phyloP scores from a whole-genome alignment of 2,113 vertebrate genomes.

The Zingel zingel region DNA sequence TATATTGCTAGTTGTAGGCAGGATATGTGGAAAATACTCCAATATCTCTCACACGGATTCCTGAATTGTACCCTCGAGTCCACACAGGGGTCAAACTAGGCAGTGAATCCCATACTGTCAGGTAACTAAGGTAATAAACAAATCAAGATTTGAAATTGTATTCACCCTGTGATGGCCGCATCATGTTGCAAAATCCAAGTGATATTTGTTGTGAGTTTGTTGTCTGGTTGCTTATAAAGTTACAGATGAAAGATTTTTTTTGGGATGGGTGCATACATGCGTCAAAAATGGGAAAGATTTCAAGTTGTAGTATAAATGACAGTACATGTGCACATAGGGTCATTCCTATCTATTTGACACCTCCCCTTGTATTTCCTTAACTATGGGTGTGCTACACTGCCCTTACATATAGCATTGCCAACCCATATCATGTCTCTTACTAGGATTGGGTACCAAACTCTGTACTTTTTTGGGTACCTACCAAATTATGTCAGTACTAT shows the following conservation, averaged over 20 bases:
- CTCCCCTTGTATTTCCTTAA: background rate
- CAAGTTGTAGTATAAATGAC: background rate
- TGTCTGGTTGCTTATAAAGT: background rate
- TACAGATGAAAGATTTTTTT: background rate
- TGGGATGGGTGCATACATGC: background rate
- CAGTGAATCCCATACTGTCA: background rate
- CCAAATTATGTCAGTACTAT: no score
- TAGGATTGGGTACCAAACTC: no score
- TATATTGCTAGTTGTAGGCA: background rate
- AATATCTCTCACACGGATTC: conserved; percentile 1
- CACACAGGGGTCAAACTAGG: conserved; percentile 4
- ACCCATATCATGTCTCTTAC: no score
- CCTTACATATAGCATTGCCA: no score
- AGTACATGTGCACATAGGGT: background rate
- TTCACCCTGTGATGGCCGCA: background rate
- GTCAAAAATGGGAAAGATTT: background rate
- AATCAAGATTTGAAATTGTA: background rate
- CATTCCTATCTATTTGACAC: background rate
- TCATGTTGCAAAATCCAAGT: background rate
- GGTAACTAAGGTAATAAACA: conserved; percentile 9
- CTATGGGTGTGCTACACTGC: no score
- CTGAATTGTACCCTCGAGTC: conserved; percentile 4
- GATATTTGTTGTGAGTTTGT: background rate
- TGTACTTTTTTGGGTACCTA: no score
- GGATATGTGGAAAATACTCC: background rate